Evolutionary conservation across 2,888 invertebrate genomes (phyloP).

Genomic region (Axea sp.): DNA sequence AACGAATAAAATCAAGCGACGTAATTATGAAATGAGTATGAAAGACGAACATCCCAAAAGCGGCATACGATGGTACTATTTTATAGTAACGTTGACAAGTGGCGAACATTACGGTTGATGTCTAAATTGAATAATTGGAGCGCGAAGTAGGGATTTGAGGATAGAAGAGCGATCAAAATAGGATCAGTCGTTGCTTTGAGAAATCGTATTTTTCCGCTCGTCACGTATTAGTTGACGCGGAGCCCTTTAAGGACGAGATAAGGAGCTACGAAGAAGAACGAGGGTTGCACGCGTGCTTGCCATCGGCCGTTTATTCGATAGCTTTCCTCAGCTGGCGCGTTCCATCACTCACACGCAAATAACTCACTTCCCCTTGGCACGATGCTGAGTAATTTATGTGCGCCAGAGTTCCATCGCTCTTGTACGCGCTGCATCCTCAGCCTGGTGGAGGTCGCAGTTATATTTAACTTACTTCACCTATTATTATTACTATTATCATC

Average conservation of each 20-base stretch:
- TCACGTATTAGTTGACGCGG: constrained; percentile 57
- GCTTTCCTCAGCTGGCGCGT: constrained; percentile 78
- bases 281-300: constrained; percentile 65
- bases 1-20: too few relatives aligned
- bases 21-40: too few relatives aligned
- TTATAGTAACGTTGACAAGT: too few relatives aligned
- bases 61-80: too few relatives aligned
- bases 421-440: constrained; percentile 53
- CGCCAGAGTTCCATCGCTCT: constrained; percentile 74
- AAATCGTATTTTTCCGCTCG: constrained; percentile 59
- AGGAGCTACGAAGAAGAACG: constrained; percentile 61
- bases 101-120: too few relatives aligned
- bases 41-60: too few relatives aligned
- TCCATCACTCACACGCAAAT: constrained; percentile 79
- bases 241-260: constrained; percentile 63
- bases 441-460: constrained; percentile 44
- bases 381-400: constrained; percentile 77
- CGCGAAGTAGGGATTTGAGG: constrained; percentile 8
- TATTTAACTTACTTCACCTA: constrained; percentile 55
- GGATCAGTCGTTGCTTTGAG: constrained; percentile 51
- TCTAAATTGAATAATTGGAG: constrained; percentile 37
- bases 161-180: constrained; percentile 48
- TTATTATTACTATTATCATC: constrained; percentile 56
- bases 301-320: constrained; percentile 69
- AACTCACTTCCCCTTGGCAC: constrained; percentile 77